Base-by-base conservation (phyloP, 2,888 invertebrate genomes). In the Eutolmus rufibarbis region DNA sequence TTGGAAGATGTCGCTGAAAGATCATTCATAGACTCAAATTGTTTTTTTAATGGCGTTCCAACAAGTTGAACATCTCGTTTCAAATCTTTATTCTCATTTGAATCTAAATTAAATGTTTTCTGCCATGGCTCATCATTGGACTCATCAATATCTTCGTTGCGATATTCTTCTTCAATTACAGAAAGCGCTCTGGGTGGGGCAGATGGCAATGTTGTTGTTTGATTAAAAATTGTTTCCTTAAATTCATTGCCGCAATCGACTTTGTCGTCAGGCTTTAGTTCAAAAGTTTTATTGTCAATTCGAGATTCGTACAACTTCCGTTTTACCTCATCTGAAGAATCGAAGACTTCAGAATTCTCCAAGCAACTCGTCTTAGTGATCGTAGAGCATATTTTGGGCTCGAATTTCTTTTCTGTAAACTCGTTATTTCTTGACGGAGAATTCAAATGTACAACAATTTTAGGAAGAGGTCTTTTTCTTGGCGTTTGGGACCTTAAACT, bases 1-100 rank as follows among this genome's bases (percentile, higher is more conserved):
- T 90, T 91, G 1, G 91, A 90, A 19, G 91, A 91, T 5, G 90
- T 89, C 37, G 78, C 81, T 0, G 91, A 92, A 4, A 93, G 89
- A 89, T 93, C 91, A 66, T 90, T 91, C 92, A 93, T 91, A 0
- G 93, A 93, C 88, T 92, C 91, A 0, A 91, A 92, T 74, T 91
- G 91, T 88, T 93, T 93, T 0, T 91, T 90, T 66, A 93, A 57
- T 0, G 92, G 93, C 0, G 92, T 91, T 2, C 91, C 92, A 19
- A 92, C 90, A 19, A 92, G 78, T 56, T 91, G 90, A 4, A 92
- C 90, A 79, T 92, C 93, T 1, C 92, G 90, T 57, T 91, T 91
- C 0, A 92, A 89, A 51, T 91, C 89, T 5, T 89, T 77, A 7
- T 28, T 8, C 34, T 66, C 40, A 23, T 12, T 78, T 51, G 28